phyloP scores from a whole-genome alignment of 2,797 vertebrate genomes.

The Cephalopachus bancanus region DNA sequence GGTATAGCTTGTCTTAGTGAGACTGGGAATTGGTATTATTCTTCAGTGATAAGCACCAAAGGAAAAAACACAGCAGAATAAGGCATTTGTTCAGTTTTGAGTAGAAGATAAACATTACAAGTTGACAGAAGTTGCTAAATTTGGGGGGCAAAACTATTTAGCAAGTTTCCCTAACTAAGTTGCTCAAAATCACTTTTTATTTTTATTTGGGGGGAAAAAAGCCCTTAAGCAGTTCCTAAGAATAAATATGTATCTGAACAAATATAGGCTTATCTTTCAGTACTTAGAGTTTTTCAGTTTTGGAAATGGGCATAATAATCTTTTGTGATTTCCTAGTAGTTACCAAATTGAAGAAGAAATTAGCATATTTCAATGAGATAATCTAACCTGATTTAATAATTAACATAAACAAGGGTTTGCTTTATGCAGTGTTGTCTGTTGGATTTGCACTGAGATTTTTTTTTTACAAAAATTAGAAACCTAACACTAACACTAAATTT shows the following conservation, averaged over 20 bases:
- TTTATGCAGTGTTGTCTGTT: not conserved
- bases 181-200: not conserved
- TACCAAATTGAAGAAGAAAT: constrained; percentile 22
- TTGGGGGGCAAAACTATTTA: not conserved
- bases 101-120: not conserved
- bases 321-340: not conserved
- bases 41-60: not conserved
- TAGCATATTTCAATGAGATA: constrained; percentile 12
- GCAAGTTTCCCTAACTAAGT: not conserved
- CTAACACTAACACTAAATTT: constrained; percentile 77
- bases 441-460: constrained; percentile 28
- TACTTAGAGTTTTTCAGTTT: constrained; percentile 20
- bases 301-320: not conserved
- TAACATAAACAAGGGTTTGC: not conserved
- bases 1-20: not conserved
- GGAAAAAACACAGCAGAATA: not conserved
- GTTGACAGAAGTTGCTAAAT: not conserved
- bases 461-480: constrained; percentile 70
- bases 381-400: not conserved
- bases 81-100: not conserved
- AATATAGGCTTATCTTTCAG: not conserved
- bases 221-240: not conserved
- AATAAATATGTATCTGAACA: constrained; percentile 3
- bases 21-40: not conserved
- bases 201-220: not conserved